Evolutionary conservation across 2,113 vertebrate species (phyloP), one percentile per base, ranked within the genome.

Genomic region (Merops nubicus): DNA sequence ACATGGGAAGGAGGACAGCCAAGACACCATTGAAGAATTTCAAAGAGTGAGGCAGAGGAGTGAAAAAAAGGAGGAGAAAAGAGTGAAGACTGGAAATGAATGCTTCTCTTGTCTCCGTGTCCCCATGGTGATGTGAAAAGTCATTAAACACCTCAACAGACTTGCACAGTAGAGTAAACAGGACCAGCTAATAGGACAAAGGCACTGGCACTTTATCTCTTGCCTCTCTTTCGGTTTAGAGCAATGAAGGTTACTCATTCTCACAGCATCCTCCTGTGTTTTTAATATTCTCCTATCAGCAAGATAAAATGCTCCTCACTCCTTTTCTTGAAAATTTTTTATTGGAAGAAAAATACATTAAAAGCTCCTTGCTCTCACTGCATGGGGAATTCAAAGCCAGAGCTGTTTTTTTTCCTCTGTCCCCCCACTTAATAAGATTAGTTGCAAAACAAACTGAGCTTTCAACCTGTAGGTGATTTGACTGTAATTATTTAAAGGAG

Each of bases 281-380:
- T 96, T 97, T 96, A 96, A 96, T 96, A 96, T 93, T 96, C 83
- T 89, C 48, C 96, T 95, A 96, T 93, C 96, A 96, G 92, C 56
- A 93, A 97, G 93, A 97, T 91, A 94, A 96, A 97, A 91, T 38
- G 42, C 11, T 75, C 53, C 65, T 93, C 64, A 25, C 76, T 84
- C 48, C 72, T 91, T 92, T 60, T 83, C 80, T 75, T 75, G 60
- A 92, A 93, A 76, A 78, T 84, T 72, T 95, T 80, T 77, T 70
- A 51, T 4, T 84, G 68, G 28, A 47, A 91, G 18, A 62, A 73
- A 92, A 54, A 48, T 9, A 69, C 6, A 17, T 15, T 31, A 26
- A 50, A 14, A 19, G 5, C 2, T 1, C 28, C 64, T 90, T 48
- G 22, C 42, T 91, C 33, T 70, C 26, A 22, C 36, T 42, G 56